phyloP scores from a whole-genome alignment of 2,888 invertebrate species.

The Priocnemis perturbator region DNA sequence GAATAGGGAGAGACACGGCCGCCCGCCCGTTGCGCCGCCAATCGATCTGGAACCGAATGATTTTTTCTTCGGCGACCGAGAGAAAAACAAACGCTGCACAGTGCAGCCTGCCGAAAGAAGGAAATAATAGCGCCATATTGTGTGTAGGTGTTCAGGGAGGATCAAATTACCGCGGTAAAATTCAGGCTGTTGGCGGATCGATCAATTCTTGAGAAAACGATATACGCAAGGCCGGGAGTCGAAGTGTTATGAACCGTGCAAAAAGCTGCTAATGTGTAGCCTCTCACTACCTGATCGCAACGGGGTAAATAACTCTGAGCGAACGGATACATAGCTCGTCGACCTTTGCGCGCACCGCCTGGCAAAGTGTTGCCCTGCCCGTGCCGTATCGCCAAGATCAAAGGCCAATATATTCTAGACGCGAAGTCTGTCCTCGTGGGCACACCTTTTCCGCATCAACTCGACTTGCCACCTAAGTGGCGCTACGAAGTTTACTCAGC shows the following conservation, averaged over 20 bases:
- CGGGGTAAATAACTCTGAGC: neutral
- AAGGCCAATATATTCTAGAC: slow-evolving; percentile 39
- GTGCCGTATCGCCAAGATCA: slow-evolving; percentile 28
- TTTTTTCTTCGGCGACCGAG: neutral
- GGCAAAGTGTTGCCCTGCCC: neutral
- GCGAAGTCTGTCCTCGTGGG: neutral
- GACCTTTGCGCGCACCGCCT: no score
- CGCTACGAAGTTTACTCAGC: no score
- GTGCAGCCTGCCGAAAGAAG: slow-evolving; percentile 21
- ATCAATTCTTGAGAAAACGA: no score
- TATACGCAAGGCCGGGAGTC: no score
- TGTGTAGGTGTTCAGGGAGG: slow-evolving; percentile 16
- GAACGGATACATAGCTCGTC: no score
- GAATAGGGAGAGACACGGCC: neutral
- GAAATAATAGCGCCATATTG: slow-evolving; percentile 36
- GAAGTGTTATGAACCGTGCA: neutral
- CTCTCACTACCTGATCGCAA: neutral
- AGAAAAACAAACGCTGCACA: slow-evolving; percentile 6
- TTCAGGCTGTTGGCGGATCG: no score
- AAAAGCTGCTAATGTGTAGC: neutral
- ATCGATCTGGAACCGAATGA: neutral
- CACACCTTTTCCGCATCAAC: neutral
- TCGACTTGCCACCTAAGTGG: no score
- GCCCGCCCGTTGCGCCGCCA: neutral
- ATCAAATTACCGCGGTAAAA: slow-evolving; percentile 25